Base-by-base conservation (phyloP, 2,113 vertebrate genomes). In the Esox niger region DNA sequence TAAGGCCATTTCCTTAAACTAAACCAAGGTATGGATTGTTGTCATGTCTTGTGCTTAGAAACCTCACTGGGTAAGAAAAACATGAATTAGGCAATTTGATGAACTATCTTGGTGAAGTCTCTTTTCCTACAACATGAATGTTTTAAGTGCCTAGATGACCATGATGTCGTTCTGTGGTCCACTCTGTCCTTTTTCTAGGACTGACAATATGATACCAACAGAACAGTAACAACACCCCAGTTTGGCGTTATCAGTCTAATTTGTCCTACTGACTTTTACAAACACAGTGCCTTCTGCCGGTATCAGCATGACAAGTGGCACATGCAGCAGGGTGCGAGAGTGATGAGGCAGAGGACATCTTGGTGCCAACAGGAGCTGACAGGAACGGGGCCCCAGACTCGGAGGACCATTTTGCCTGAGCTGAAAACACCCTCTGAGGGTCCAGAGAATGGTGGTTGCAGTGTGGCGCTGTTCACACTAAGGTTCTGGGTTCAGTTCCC, bases 331-430 rank as follows among this genome's bases (percentile, higher is more conserved):
- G 58, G 71, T 68, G 26, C 55, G 60, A 33, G 27, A 55, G 11
- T 63, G 70, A 79, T 61, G 46, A 79, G 54, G 23, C 49, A 63
- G 55, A 26, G 38, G 15, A 67, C 23, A 35, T 56, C 23, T 23
- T 71, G 52, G 0, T 5, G 52, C 61, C 74, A 62, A 68, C 63
- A 71, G 62, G 29, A 33, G 25, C 15, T 74, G 79, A 81, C 79
- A 71, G 56, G 46, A 66, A 73, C 25, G 29, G 63, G 33, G 56
- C n/a, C n/a, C 47, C 21, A 15, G 2, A 8, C 15, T 21, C 6
- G 47, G 47, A 52, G 1, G 7, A 21, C 47, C 17, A 21, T 11
- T 11, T 38, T 38, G 35, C 35, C 35, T 38, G 5, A 38, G 35
- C 5, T 38, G n/a, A n/a, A n/a, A n/a, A n/a, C 38, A 43, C 13